A percentile compares a stretch with the other conserved stretches of the same genome.
Evolutionary conservation across 2,797 vertebrate genomes (phyloP).

Genomic region (Scleropages formosus): DNA sequence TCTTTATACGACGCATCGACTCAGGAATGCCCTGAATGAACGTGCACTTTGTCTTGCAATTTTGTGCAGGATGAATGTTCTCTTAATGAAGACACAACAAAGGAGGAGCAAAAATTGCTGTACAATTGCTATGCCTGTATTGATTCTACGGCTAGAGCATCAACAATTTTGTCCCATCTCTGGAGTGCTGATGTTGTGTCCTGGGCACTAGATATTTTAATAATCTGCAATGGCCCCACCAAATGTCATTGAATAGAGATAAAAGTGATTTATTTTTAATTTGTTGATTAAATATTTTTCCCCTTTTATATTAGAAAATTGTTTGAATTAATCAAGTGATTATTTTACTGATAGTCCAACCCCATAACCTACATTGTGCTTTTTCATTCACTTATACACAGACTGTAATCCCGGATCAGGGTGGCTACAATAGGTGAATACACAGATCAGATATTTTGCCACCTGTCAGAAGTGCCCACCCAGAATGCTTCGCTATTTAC

Average conservation of each 20-base stretch:
- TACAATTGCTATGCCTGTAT: neutral
- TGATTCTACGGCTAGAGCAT: neutral
- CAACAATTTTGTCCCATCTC: constrained; percentile 10
- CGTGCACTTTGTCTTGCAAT: neutral
- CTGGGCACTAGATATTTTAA: constrained; percentile 52
- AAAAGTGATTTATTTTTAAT: constrained; percentile 77
- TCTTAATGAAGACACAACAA: neutral
- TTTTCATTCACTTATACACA: constrained; percentile 41
- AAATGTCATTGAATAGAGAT: constrained; percentile 75
- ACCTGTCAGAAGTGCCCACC: constrained; percentile 37
- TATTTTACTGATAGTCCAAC: constrained; percentile 68
- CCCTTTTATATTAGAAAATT: constrained; percentile 69
- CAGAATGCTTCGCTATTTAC: too few relatives aligned
- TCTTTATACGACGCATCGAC: neutral
- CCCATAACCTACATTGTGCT: constrained; percentile 65
- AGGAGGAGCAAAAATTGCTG: neutral
- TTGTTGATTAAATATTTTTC: constrained; percentile 74
- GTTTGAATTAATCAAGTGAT: constrained; percentile 79
- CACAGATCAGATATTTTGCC: constrained; percentile 41
- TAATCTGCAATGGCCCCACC: constrained; percentile 71
- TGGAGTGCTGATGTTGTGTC: constrained; percentile 43
- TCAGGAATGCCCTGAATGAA: neutral
- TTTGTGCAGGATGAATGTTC: neutral
- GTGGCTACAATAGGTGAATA: constrained; percentile 59
- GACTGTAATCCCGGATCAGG: constrained; percentile 75